Percentiles rank a stretch among this genome's conserved stretches.
Conservation (phyloP, 2,113 vertebrate genomes). For the Acanthochromis polyacanthus region DNA sequence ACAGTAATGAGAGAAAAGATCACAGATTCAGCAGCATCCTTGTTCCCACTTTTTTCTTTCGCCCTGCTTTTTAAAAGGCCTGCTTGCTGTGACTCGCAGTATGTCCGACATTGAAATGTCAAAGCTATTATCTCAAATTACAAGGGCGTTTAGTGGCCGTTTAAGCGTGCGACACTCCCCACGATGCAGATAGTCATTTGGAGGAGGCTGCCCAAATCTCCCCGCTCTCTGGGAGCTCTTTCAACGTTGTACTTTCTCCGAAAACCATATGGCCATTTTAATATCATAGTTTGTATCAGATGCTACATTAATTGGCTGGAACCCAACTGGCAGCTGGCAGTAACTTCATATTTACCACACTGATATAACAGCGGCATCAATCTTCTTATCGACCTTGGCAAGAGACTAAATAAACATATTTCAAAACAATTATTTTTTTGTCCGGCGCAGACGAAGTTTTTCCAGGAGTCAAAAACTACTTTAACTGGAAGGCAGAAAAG, state of each 20-base stretch:
- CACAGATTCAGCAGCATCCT: constrained; percentile 38
- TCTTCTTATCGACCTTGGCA: not conserved
- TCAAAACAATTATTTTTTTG: not conserved
- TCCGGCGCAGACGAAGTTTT: not conserved
- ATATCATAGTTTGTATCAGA: constrained; percentile 15
- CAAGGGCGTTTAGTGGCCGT: constrained; percentile 58
- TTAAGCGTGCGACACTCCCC: constrained; percentile 46
- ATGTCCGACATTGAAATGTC: constrained; percentile 73
- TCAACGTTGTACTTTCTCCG: constrained; percentile 8
- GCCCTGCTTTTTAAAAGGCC: constrained; percentile 39
- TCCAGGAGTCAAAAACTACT: not conserved
- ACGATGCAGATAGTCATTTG: constrained; percentile 48
- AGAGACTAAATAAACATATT: not conserved
- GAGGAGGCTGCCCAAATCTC: constrained; percentile 38
- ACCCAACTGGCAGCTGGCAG: not conserved
- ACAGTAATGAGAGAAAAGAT: constrained; percentile 52
- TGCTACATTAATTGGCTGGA: not conserved
- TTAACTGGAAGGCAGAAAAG: not conserved
- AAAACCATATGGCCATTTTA: constrained; percentile 18
- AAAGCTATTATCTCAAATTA: constrained; percentile 75
- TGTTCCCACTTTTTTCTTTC: constrained; percentile 17
- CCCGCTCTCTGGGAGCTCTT: constrained; percentile 16
- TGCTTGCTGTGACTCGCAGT: constrained; percentile 35
- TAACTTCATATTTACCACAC: not conserved
- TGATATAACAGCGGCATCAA: not conserved